Percentiles rank a stretch among this genome's conserved stretches.
phyloP scores from a whole-genome alignment of 1,140 invertebrate genomes.

The Mycetomoellerius zeteki region DNA sequence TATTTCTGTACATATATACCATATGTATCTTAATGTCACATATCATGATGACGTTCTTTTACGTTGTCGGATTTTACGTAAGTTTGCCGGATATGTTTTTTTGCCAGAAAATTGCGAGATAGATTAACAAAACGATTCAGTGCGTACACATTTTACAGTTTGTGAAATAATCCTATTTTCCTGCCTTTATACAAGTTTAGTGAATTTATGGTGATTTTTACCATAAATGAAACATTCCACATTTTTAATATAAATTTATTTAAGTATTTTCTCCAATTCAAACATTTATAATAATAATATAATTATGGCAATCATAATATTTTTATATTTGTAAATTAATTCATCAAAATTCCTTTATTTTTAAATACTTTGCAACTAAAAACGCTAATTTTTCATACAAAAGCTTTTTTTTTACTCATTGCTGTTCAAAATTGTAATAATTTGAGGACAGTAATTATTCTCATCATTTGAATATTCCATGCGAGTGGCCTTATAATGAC shows the following conservation, averaged over 20 bases:
- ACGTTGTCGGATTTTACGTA: conserved; percentile 11
- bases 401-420: not conserved
- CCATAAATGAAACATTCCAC: not conserved
- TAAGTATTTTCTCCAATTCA: not conserved
- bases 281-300: not conserved
- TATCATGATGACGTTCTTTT: conserved; percentile 5
- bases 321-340: not conserved
- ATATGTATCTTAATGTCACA: not conserved
- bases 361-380: not conserved
- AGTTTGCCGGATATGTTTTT: not conserved
- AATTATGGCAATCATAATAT: not conserved
- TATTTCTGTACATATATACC: not conserved
- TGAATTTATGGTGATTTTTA: not conserved
- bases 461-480: not conserved
- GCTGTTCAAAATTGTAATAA: not conserved
- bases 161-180: not conserved
- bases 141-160: not conserved
- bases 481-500: not conserved
- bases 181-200: not conserved
- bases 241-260: not conserved
- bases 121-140: conserved; percentile 24
- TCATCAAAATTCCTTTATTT: not conserved
- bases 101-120: not conserved
- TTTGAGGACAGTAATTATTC: not conserved
- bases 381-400: not conserved